phyloP scores from a whole-genome alignment of 2,888 invertebrate genomes.

The Plagiodera versicolora region DNA sequence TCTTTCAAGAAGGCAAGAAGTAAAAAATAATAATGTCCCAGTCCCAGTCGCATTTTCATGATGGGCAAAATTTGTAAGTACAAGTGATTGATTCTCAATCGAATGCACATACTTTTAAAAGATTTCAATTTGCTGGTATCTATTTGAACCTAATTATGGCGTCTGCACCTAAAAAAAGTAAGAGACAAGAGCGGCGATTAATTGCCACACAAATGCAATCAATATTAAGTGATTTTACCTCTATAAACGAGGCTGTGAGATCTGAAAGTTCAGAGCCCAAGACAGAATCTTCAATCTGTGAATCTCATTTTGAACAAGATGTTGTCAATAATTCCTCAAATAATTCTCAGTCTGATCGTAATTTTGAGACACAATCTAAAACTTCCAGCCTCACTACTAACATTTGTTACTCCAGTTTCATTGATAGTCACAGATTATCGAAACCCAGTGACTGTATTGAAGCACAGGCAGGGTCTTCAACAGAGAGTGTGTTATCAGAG shows the following conservation, averaged over 20 bases:
- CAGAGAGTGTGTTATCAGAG: slow-evolving; percentile 11
- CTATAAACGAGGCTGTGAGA: slow-evolving; percentile 9
- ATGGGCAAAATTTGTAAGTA: too few relatives aligned
- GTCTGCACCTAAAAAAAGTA: slow-evolving; percentile 3
- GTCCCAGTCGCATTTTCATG: too few relatives aligned
- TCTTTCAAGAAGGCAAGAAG: too few relatives aligned
- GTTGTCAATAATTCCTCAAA: slow-evolving; percentile 6
- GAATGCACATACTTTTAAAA: too few relatives aligned
- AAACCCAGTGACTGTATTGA: slow-evolving; percentile 12
- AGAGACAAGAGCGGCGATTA: slow-evolving; percentile 5
- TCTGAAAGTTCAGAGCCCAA: slow-evolving; percentile 2
- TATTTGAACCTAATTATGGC: background rate
- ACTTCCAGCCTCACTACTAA: slow-evolving; percentile 4
- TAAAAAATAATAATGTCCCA: too few relatives aligned
- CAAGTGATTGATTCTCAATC: too few relatives aligned
- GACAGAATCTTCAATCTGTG: slow-evolving; percentile 7
- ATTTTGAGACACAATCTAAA: slow-evolving; percentile 6
- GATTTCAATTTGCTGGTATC: too few relatives aligned
- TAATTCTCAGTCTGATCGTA: slow-evolving; percentile 10
- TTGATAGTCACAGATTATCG: slow-evolving; percentile 8
- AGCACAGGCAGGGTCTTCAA: slow-evolving; percentile 15
- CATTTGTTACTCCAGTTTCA: slow-evolving; percentile 6
- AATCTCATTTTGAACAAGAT: slow-evolving; percentile 10
- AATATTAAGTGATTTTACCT: slow-evolving; percentile 10
- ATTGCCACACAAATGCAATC: slow-evolving; percentile 10